These are phyloP conservation scores for Momotus momota DNA, from an alignment of 2,797 vertebrate genomes.

Conservation along the genomic window DNA sequence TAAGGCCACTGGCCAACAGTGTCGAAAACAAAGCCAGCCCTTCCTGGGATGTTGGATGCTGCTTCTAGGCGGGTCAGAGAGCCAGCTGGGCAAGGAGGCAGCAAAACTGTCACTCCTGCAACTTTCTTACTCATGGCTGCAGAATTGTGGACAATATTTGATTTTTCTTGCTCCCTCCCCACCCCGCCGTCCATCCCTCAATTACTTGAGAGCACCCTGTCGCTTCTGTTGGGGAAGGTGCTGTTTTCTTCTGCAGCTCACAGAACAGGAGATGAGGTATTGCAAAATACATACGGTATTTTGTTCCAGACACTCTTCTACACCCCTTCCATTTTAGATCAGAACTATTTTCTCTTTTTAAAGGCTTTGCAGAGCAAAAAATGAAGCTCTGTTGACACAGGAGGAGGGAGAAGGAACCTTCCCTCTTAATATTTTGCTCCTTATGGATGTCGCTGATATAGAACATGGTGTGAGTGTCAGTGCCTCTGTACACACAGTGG, in stretches of 20 bases:
- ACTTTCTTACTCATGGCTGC: background rate
- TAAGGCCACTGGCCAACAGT: background rate
- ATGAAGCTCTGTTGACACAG: background rate
- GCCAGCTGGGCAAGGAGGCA: slow-evolving; percentile 2
- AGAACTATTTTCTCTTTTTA: slow-evolving; percentile 26
- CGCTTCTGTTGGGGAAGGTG: slow-evolving; percentile 23
- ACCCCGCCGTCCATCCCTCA: background rate
- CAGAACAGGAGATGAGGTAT: background rate
- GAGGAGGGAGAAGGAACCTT: background rate
- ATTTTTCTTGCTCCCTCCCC: background rate
- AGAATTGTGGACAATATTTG: background rate
- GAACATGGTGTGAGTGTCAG: background rate
- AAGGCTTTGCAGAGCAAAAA: background rate
- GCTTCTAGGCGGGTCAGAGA: background rate
- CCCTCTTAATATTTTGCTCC: background rate
- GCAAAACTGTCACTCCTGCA: background rate
- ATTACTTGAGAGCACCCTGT: background rate
- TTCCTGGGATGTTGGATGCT: background rate
- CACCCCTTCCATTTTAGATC: background rate
- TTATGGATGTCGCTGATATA: background rate
- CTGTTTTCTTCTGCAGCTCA: slow-evolving; percentile 18
- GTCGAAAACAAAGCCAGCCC: background rate
- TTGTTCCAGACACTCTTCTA: slow-evolving; percentile 5
- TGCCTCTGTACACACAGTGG: background rate
- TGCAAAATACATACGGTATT: background rate